Evolutionary conservation across 2,113 vertebrate genomes (phyloP).

Genomic region (Odocoileus virginianus): DNA sequence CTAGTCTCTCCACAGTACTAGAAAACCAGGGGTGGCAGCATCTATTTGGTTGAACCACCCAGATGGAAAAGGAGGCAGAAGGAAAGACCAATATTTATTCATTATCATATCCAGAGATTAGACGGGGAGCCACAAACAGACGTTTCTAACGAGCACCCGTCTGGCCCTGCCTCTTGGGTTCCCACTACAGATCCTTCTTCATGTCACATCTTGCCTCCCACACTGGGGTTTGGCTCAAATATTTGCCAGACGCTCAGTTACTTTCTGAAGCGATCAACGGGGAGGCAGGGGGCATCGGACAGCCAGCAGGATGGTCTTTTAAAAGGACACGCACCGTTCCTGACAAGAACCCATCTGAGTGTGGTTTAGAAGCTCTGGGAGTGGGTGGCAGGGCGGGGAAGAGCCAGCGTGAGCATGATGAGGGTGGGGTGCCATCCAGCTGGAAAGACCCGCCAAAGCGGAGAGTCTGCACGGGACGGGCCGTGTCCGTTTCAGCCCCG

Average conservation of each 20-base stretch:
- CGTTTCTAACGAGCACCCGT: background rate
- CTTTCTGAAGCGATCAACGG: background rate
- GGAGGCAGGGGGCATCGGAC: background rate
- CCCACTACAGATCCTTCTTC: rapidly evolving
- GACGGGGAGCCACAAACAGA: conserved; percentile 31
- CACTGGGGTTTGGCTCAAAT: background rate
- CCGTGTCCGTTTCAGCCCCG: rapidly evolving
- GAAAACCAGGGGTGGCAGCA: background rate
- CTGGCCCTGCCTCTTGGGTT: background rate
- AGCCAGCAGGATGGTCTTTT: background rate
- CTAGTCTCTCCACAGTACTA: background rate
- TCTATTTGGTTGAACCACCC: background rate
- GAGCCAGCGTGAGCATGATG: background rate
- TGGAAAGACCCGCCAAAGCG: rapidly evolving
- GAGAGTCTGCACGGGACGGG: rapidly evolving
- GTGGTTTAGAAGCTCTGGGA: rapidly evolving
- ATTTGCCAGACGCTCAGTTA: background rate
- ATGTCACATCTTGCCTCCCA: background rate
- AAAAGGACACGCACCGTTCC: rapidly evolving
- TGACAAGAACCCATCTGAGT: rapidly evolving
- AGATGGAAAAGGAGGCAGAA: background rate
- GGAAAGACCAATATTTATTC: conserved; percentile 42
- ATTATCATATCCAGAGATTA: background rate
- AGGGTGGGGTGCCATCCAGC: background rate
- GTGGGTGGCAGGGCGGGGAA: rapidly evolving